Evolutionary conservation across 2,113 vertebrate genomes (phyloP), one percentile per base, ranked within the genome.

Genomic region (Kryptolebias marmoratus): DNA sequence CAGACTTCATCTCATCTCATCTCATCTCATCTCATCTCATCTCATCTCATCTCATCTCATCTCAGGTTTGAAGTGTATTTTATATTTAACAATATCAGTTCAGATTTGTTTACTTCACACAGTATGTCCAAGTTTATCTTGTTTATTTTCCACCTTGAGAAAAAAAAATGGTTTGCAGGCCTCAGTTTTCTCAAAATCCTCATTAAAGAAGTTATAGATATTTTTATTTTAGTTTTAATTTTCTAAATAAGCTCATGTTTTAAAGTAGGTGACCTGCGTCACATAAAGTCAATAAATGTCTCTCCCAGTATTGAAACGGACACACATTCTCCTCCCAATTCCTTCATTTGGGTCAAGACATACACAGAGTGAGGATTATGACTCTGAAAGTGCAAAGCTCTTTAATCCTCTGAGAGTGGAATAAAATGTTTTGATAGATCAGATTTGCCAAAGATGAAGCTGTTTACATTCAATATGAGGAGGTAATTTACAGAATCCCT

Each of bases 391-490:
- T 88, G 80, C 83, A 87, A 84, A 85, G 82, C 86, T 85, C 59
- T 88, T 82, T 90, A 90, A 90, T 93, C 89, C 86, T 62, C 54
- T 16, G 78, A 84, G 80, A 88, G 88, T 83, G 86, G 79, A 82
- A 71, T 63, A 52, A 72, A 66, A 85, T 83, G 73, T 52, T 80
- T 74, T 80, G 53, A 81, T 82, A 70, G 81, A 87, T 81, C 80
- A 91, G 89, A 90, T 91, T 87, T 89, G 75, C 69, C 68, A 82
- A 84, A 84, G 86, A 90, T 89, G 86, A 87, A 89, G 84, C 77
- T 87, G 89, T 84, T 90, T 84, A 73, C 70, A 81, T 86, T 85
- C 54, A 85, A 79, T 84, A 66, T 81, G 79, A 86, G 39, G 71
- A 85, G 80, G 82, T 84, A 73, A 87, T 88, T 88, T 79, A 80